These are phyloP conservation scores for Brachionus angularis DNA, from an alignment of 1,140 invertebrate genomes.

Conservation along the genomic window DNA sequence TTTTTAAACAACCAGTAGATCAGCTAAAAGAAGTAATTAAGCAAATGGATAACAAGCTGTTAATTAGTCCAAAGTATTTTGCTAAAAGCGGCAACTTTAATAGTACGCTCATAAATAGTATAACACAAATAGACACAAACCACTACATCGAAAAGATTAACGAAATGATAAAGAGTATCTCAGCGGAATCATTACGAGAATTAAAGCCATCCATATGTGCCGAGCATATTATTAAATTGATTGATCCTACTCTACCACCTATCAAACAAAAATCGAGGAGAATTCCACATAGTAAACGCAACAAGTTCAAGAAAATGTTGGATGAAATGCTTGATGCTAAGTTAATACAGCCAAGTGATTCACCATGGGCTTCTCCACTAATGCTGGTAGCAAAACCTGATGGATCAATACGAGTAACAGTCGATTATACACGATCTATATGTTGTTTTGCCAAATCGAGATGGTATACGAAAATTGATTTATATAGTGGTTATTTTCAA, in stretches of 20 bases:
- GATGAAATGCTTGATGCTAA: slow-evolving; percentile 41
- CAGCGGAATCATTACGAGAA: background rate
- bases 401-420: slow-evolving; percentile 2
- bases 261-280: background rate
- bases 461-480: slow-evolving; percentile 45
- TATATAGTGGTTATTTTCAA: slow-evolving; percentile 47
- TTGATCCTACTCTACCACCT: background rate
- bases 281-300: slow-evolving; percentile 1
- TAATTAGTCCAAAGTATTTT: too few relatives aligned
- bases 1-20: too few relatives aligned
- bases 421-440: slow-evolving; percentile 28
- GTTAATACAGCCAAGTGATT: slow-evolving; percentile 8
- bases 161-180: background rate
- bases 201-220: background rate
- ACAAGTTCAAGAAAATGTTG: slow-evolving; percentile 24
- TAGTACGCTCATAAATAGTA: too few relatives aligned
- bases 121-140: background rate
- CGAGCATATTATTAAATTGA: slow-evolving; percentile 9
- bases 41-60: too few relatives aligned
- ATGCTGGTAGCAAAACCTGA: slow-evolving; percentile 1
- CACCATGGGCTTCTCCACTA: slow-evolving; percentile 12
- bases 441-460: background rate
- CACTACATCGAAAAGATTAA: slow-evolving; percentile 4
- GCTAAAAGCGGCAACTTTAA: too few relatives aligned
- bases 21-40: too few relatives aligned